Evolutionary conservation across 2,113 vertebrate species (phyloP).

Genomic region (Podarcis muralis): DNA sequence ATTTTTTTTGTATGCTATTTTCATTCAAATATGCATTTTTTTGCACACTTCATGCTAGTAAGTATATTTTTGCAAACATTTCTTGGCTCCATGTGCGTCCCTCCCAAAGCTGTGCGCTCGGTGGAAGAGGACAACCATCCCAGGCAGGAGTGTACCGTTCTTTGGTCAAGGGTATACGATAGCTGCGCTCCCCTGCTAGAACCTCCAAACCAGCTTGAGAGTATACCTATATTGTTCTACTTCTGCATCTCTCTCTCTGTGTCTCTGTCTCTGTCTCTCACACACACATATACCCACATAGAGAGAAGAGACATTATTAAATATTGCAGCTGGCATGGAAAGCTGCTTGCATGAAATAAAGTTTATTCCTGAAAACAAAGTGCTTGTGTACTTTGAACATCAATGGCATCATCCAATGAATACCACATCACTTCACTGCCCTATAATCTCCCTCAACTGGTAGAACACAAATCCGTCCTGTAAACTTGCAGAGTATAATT

Average conservation of each 20-base stretch:
- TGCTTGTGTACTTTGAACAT: background rate
- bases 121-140: too few relatives aligned
- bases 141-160: too few relatives aligned
- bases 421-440: conserved; percentile 19
- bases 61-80: too few relatives aligned
- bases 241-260: background rate
- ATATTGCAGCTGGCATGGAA: conserved; percentile 1
- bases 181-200: too few relatives aligned
- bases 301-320: background rate
- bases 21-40: too few relatives aligned
- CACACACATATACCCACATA: background rate
- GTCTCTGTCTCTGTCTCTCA: background rate
- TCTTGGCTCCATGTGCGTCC: too few relatives aligned
- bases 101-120: too few relatives aligned
- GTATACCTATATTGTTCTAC: background rate
- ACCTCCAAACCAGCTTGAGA: background rate
- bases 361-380: background rate
- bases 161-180: too few relatives aligned
- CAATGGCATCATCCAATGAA: background rate
- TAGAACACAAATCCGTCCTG: background rate
- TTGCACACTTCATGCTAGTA: too few relatives aligned
- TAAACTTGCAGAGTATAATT: background rate
- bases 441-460: conserved; percentile 2
- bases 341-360: background rate
- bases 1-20: too few relatives aligned